Evolutionary conservation across 2,888 invertebrate genomes (phyloP), one percentile per base, ranked within the genome.

Genomic region (Acrobasis suavella): DNA sequence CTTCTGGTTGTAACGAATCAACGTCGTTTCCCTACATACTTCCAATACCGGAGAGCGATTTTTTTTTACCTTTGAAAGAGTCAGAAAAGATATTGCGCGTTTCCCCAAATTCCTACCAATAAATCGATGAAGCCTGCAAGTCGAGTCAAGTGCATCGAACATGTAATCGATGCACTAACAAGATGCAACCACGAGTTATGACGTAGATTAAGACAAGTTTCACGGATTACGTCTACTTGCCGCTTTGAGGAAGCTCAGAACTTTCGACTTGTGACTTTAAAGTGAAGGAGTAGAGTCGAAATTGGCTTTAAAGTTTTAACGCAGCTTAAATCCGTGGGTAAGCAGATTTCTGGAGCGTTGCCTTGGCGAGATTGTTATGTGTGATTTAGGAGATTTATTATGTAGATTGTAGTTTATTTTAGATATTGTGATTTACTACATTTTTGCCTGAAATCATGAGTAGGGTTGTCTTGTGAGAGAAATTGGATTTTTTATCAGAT

Each of bases 141-240:
- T 46, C 14, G 1, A 46, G 14, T 46, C 14, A 6, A 46, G 14
- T 14, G 46, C 14, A 46, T 46, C 46, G 14, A 46, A 46, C n/a
- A 7, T 12, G 46, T 14, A 46, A 14, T 46, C 46, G 14, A 46
- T 46, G n/a, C 14, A n/a, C 46, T 14, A 46, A 46, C 46, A 46
- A 46, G 46, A 46, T 46, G 46, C n/a, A 46, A 46, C 46, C 14
- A n/a, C 12, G 5, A 14, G 46, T 46, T 46, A 46, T 46, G 46
- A 46, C 12, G n/a, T n/a, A 14, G 46, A 46, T 46, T 46, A 46
- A 46, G 46, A 46, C 46, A 46, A 46, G 46, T 46, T 46, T 6
- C 46, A 46, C 10, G 46, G 46, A 46, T 46, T 6, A 46, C 46
- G 46, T 56, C 56, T 56, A 42, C 56, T 42, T 55, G 55, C 39